Base-by-base conservation (phyloP, 2,113 vertebrate genomes). In the Oceanites oceanicus region DNA sequence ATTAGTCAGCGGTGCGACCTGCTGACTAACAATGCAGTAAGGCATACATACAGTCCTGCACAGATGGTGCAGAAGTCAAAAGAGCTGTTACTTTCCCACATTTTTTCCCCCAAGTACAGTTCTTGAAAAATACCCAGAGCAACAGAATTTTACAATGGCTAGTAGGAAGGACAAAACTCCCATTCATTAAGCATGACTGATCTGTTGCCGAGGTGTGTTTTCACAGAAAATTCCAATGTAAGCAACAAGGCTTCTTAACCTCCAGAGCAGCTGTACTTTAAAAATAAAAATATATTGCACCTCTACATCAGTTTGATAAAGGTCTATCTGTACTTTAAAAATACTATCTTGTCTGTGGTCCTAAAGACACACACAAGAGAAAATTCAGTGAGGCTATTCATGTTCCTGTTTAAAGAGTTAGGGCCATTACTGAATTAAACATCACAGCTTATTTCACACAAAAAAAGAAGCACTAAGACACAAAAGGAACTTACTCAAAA, bases 41-140 rank as follows among this genome's bases (percentile, higher is more conserved):
- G 11, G 21, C 0, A 0, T 4, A 10, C 11, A 12, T 2, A 25
- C 4, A 58, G 30, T 20, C 53, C 47, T 55, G 44, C 22, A 74
- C 11, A 42, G 36, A 22, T 63, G 22, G 6, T 14, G 23, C 34
- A 91, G 40, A 73, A 14, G 15, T 86, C 45, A 21, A 42, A 62
- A 83, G 25, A 40, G 15, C 30, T 47, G 19, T 9, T 45, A 15
- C 14, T 34, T 79, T 16, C 16, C 38, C 62, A 10, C 10, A 25
- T 20, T 40, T 19, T 9, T 9, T 11, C 3, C 8, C 13, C 5
- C 15, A 30, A 5, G 0, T 27, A 15, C 6, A 40, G 63, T 63
- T 55, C 26, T 52, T 83, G 26, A 86, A 85, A 89, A 90, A 83
- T 25, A 77, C 17, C 13, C 15, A 32, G 58, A 84, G 38, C 11